Percentiles rank a stretch among this genome's conserved stretches.
Conservation (phyloP, 2,113 vertebrate genomes). For the Furnarius figulus region DNA sequence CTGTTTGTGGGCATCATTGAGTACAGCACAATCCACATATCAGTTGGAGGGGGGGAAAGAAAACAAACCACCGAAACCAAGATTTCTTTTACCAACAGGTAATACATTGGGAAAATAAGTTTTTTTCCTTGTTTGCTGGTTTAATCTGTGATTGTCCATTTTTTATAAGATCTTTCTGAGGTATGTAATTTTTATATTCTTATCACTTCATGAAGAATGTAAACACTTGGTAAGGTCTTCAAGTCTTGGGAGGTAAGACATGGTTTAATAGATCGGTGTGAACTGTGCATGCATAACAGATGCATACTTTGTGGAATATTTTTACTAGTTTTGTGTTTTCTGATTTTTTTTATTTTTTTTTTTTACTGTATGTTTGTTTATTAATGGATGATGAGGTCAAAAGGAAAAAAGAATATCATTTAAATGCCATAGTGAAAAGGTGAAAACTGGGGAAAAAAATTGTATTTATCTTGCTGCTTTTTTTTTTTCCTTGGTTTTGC, state of each 20-base stretch:
- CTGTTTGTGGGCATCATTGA: not conserved
- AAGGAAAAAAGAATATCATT: not conserved
- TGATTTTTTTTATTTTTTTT: not conserved
- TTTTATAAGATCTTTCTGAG: not conserved
- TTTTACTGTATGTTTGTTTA: not conserved
- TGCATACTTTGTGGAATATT: not conserved
- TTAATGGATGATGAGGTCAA: not conserved
- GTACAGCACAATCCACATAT: not conserved
- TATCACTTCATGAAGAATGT: not conserved
- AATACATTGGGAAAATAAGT: not conserved
- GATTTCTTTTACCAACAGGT: not conserved
- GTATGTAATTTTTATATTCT: not conserved
- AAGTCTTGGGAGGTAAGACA: not conserved
- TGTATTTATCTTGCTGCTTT: rapidly evolving
- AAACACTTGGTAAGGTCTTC: not conserved
- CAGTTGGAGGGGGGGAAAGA: not conserved
- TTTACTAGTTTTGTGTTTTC: not conserved
- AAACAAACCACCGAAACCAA: not conserved
- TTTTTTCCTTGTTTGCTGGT: not conserved
- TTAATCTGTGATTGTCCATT: not conserved
- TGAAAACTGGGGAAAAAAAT: not conserved
- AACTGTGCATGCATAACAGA: not conserved
- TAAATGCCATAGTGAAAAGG: not conserved
- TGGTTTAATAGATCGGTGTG: not conserved
- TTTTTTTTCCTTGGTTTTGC: not conserved